Evolutionary conservation across 2,888 invertebrate species (phyloP), one percentile per base, ranked within the genome.

Genomic region (Melieria crassipennis): DNA sequence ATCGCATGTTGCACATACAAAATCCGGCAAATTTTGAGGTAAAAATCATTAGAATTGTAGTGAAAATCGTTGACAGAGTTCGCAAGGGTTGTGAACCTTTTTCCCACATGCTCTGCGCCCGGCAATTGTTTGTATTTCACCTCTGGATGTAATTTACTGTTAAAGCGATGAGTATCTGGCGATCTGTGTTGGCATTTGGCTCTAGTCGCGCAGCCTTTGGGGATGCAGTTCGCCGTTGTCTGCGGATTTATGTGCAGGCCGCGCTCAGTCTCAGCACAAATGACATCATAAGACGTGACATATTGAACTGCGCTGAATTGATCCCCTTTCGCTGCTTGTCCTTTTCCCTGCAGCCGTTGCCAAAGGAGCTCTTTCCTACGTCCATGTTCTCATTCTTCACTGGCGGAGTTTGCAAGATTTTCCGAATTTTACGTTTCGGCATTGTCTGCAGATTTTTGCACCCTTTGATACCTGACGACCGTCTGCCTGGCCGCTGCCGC

Each of bases 201-300:
- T 16, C 16, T 30, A 3, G 30, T 30, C 30, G 30, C 2, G 30
- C 30, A 30, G 30, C 30, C 30, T 30, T 30, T 30, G 30, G 30
- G 30, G 30, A 30, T 30, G 30, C 30, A 30, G 30, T 30, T 30
- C 30, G 30, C 2, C 30, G 30, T 30, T 30, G 30, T 30, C 52
- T 67, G 50, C 61, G 50, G 60, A 67, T 60, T 67, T 66, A 30
- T 30, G 30, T 30, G 30, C 30, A 30, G 30, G 30, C 30, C 30
- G 30, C 30, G 30, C 30, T 30, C 30, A 30, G 30, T 30, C 30
- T 3, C 30, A 30, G 30, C 30, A 10, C 77, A 81, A 81, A 78
- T 83, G 83, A 83, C 83, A 83, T 83, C 81, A 82, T 82, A 81
- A 83, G 83, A 83, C 77, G 81, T 81, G 83, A 81, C 82, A 82